Conservation (phyloP, 2,797 vertebrate species). For the Anniella stebbinsi region DNA sequence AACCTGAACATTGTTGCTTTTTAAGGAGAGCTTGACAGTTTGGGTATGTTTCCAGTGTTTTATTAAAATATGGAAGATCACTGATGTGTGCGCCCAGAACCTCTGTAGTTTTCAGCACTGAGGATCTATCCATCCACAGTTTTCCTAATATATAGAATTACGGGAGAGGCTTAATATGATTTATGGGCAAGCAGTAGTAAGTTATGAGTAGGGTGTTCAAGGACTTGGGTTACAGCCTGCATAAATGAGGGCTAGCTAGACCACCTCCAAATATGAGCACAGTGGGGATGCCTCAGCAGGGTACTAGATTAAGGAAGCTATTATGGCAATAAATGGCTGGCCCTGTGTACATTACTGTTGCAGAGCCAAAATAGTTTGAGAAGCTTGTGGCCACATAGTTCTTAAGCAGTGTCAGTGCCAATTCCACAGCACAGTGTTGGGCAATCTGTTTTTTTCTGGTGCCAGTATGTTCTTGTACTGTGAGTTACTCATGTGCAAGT, state of each 20-base stretch:
- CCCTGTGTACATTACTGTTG: not conserved
- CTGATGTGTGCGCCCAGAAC: not conserved
- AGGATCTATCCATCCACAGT: not conserved
- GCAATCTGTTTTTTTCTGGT: not conserved
- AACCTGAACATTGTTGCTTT: not conserved
- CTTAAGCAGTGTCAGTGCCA: not conserved
- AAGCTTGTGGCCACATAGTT: not conserved
- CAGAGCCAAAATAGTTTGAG: not conserved
- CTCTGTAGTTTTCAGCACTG: not conserved
- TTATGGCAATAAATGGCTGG: not conserved
- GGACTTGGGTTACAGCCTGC: not conserved
- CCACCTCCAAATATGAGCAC: not conserved
- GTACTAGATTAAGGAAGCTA: not conserved
- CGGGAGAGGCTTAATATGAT: not conserved
- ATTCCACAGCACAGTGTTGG: not conserved
- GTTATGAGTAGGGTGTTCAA: not conserved
- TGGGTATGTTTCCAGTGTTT: not conserved
- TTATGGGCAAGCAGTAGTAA: not conserved
- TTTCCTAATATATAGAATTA: not conserved
- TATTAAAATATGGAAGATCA: slow-evolving; percentile 1
- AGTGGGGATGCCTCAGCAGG: not conserved
- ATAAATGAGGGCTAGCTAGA: not conserved
- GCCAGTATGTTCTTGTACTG: not conserved
- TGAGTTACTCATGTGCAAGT: not conserved
- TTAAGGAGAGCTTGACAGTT: not conserved